Conservation (phyloP, 2,888 invertebrate genomes). For the Euphydryas editha region DNA sequence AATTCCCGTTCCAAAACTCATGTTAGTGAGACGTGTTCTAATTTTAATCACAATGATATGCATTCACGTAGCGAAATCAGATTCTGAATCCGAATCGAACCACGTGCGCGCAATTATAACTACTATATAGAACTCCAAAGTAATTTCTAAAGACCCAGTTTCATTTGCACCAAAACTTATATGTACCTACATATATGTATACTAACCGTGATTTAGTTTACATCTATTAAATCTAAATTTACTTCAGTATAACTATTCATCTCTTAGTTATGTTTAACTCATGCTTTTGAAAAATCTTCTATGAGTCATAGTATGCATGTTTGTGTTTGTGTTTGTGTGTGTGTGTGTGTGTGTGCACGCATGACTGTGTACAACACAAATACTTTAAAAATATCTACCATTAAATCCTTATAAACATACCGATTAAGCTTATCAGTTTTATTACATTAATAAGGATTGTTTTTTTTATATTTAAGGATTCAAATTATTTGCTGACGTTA, state of each 20-base stretch:
- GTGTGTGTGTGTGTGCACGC: too few species aligned
- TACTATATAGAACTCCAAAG: conserved; percentile 39
- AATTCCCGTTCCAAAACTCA: conserved; percentile 46
- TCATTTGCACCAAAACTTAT: background rate
- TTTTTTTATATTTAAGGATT: too few species aligned
- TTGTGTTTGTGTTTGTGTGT: too few species aligned
- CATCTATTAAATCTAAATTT: background rate
- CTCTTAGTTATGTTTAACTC: too few species aligned
- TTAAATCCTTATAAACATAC: too few species aligned
- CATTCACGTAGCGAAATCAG: conserved; percentile 51
- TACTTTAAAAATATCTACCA: too few species aligned
- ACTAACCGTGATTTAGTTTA: background rate
- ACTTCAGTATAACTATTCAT: background rate
- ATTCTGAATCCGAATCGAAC: conserved; percentile 56
- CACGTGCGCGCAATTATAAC: conserved; percentile 65
- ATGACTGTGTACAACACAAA: too few species aligned
- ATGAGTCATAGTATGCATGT: too few species aligned
- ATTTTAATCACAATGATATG: conserved; percentile 52
- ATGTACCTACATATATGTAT: background rate
- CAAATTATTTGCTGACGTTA: too few species aligned
- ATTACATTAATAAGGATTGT: too few species aligned
- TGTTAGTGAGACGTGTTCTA: conserved; percentile 47
- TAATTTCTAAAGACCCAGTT: conserved; percentile 7
- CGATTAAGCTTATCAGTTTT: too few species aligned
- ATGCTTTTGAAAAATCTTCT: too few species aligned